These are phyloP conservation scores for Andrena cerasifolii DNA, from an alignment of 1,140 invertebrate genomes.

Conservation along the genomic window DNA sequence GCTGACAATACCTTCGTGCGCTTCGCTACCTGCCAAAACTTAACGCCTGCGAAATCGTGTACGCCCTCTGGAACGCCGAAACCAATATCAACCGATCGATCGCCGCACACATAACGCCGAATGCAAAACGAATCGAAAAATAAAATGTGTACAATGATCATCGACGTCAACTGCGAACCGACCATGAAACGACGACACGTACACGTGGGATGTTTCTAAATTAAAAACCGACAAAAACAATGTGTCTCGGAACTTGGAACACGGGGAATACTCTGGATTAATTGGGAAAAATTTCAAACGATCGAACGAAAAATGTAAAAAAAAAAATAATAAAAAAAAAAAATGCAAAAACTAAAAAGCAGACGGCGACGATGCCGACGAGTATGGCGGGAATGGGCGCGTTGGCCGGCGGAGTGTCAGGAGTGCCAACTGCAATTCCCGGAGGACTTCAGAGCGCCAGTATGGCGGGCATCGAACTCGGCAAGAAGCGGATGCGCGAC, in stretches of 20 bases:
- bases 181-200: not conserved
- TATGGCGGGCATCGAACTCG: constrained; percentile 86
- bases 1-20: constrained; percentile 82
- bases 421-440: constrained; percentile 77
- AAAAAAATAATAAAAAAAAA: constrained; percentile 21
- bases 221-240: constrained; percentile 33
- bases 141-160: constrained; percentile 39
- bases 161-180: constrained; percentile 47
- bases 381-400: constrained; percentile 77
- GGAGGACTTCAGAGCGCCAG: constrained; percentile 84
- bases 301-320: constrained; percentile 23
- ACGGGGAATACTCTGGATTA: constrained; percentile 46
- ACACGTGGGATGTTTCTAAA: constrained; percentile 1
- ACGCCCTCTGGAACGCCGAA: constrained; percentile 46
- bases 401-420: constrained; percentile 80
- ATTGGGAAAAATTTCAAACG: constrained; percentile 51
- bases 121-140: constrained; percentile 20
- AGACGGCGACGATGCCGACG: constrained; percentile 80
- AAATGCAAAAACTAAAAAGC: constrained; percentile 53
- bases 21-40: constrained; percentile 82
- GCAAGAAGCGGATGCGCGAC: constrained; percentile 93
- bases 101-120: constrained; percentile 52
- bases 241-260: constrained; percentile 48
- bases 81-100: constrained; percentile 55
- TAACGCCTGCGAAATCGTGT: constrained; percentile 78